Evolutionary conservation across 1,140 invertebrate species (phyloP).

Genomic region (Bursaphelenchus mucronatus): DNA sequence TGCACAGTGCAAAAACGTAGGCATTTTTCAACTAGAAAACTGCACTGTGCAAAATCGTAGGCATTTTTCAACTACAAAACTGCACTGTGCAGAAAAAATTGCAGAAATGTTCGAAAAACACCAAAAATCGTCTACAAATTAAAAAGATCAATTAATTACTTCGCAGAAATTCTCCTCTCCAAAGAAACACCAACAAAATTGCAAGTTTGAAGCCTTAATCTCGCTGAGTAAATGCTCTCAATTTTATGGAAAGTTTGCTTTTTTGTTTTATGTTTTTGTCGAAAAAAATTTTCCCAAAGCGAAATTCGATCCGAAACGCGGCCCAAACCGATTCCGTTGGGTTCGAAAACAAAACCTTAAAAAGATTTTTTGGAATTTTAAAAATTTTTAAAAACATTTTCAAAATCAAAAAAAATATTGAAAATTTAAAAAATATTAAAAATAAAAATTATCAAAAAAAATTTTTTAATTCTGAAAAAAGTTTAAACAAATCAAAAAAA

Average conservation of each 20-base stretch:
- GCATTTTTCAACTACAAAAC: no score
- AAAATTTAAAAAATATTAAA: slow-evolving; percentile 1
- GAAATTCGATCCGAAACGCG: neutral
- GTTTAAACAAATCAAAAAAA: neutral
- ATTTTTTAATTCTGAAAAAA: neutral
- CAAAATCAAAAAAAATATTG: neutral
- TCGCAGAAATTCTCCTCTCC: no score
- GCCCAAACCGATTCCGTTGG: neutral
- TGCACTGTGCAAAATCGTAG: no score
- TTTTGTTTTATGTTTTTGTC: slow-evolving; percentile 5
- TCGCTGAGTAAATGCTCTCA: neutral
- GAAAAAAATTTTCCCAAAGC: no score
- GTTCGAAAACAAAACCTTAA: neutral
- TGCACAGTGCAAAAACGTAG: no score
- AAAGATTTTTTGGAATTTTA: neutral
- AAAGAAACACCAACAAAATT: no score
- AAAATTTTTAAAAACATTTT: neutral
- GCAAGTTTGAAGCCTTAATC: no score
- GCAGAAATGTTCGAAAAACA: no score
- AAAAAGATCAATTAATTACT: no score
- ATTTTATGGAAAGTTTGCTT: neutral
- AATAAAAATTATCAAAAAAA: slow-evolving; percentile 1
- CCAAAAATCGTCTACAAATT: no score
- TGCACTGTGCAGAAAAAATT: no score
- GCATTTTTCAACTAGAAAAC: no score